These are phyloP conservation scores for Himantopus leucocephalus DNA, from an alignment of 2,113 vertebrate genomes.

Conservation along the genomic window DNA sequence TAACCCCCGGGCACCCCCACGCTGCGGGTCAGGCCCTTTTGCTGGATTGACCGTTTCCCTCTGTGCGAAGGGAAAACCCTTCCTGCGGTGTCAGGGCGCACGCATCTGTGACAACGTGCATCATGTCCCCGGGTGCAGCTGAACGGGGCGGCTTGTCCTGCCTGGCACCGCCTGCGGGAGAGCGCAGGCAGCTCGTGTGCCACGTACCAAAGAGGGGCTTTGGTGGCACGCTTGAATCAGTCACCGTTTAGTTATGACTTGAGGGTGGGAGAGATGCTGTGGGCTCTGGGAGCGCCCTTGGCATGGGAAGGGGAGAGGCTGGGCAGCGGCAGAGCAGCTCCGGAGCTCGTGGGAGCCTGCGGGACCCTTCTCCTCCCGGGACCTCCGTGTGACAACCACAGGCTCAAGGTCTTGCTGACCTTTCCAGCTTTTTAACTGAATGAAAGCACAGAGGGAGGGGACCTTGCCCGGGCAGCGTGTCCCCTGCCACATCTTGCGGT, in stretches of 20 bases:
- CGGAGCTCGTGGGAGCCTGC: fast-evolving
- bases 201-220: background rate
- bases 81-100: fast-evolving
- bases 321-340: background rate
- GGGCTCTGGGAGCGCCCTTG: background rate
- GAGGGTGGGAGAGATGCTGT: background rate
- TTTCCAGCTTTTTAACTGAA: background rate
- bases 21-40: background rate
- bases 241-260: background rate
- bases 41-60: background rate
- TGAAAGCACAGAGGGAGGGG: background rate
- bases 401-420: background rate
- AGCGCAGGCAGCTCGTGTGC: fast-evolving
- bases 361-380: background rate
- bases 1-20: background rate
- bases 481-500: background rate
- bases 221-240: background rate
- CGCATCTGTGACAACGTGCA: fast-evolving
- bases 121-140: background rate
- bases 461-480: background rate
- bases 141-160: background rate
- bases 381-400: background rate
- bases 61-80: background rate
- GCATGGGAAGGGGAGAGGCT: background rate
- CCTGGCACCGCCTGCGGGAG: fast-evolving